Percentiles rank a stretch among this genome's conserved stretches.
These are phyloP conservation scores for Chymomyza costata DNA, from an alignment of 1,140 invertebrate genomes.

Conservation along the genomic window DNA sequence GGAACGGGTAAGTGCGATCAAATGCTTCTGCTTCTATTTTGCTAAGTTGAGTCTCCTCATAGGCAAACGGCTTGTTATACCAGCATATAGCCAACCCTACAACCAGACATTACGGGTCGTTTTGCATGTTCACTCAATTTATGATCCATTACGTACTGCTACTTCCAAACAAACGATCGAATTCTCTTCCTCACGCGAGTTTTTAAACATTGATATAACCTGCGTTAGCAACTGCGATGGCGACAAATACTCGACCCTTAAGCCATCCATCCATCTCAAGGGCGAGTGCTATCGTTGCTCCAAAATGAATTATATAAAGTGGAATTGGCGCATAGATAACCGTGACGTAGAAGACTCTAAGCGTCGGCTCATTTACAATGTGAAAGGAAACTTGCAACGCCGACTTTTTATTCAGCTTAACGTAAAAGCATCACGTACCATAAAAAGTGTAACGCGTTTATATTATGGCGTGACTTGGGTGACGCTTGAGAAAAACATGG, in stretches of 20 bases:
- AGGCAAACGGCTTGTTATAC: slow-evolving; percentile 23
- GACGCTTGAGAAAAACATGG: slow-evolving; percentile 20
- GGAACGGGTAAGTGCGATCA: slow-evolving; percentile 17
- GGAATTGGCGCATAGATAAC: slow-evolving; percentile 23
- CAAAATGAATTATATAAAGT: slow-evolving; percentile 26
- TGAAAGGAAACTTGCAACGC: not conserved
- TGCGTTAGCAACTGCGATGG: slow-evolving; percentile 38
- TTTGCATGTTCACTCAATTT: slow-evolving; percentile 26
- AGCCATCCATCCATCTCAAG: slow-evolving; percentile 25
- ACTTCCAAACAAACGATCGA: slow-evolving; percentile 24
- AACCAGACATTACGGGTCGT: slow-evolving; percentile 23
- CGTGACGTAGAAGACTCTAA: slow-evolving; percentile 3
- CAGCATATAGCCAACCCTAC: slow-evolving; percentile 27
- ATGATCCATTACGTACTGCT: slow-evolving; percentile 29
- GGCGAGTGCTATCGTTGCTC: slow-evolving; percentile 21
- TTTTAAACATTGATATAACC: slow-evolving; percentile 29
- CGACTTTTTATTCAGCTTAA: slow-evolving; percentile 8
- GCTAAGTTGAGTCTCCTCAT: too few relatives aligned
- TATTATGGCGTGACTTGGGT: slow-evolving; percentile 15
- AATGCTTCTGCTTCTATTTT: too few relatives aligned
- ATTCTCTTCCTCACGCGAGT: slow-evolving; percentile 21
- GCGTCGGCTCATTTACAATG: slow-evolving; percentile 23
- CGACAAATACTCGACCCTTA: slow-evolving; percentile 18
- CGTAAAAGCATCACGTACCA: slow-evolving; percentile 12
- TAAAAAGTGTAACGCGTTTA: not conserved